Evolutionary conservation across 2,113 vertebrate genomes (phyloP), one percentile per base, ranked within the genome.

Genomic region (Phrynosoma platyrhinos): DNA sequence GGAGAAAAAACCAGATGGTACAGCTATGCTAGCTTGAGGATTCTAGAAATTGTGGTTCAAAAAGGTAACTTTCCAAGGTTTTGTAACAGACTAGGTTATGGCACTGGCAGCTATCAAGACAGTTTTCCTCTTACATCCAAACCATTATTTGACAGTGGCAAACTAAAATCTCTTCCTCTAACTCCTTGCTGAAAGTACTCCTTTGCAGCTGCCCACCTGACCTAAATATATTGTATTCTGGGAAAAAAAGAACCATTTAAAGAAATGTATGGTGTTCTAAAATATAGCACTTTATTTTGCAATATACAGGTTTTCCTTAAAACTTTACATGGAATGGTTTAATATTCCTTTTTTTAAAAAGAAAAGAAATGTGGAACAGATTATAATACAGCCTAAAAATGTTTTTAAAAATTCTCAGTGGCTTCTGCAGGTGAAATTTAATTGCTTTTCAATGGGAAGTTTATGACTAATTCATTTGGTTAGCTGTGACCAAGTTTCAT

Each of bases 241-340:
- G 47, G 47, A 4, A 27, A 84, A 81, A 21, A 27, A 30, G 81
- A 18, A 21, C 85, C 4, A 30, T n/a, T 58, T 27, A 72, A 4
- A 53, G 32, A 72, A 68, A 25, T 76, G 5, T 47, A 90, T 14
- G 6, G 80, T 53, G n/a, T 69, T 90, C 14, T 92, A 92, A 95
- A 96, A 94, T 90, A 95, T 0, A 95, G 79, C 78, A 90, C 80
- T 95, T 96, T 94, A 95, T 94, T 93, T 90, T 87, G 58, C 90
- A 82, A 82, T 55, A 93, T 36, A 88, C 64, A 90, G 79, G 55
- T n/a, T 91, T 91, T 85, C 72, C 89, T 82, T 66, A 91, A 79
- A 84, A 74, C 9, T 88, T 92, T 90, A 93, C 80, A 93, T 78
- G 88, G 92, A 93, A 92, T 2, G 84, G 36, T 85, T 62, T 53